Conservation (phyloP, 2,113 vertebrate species). For the Anguilla rostrata region DNA sequence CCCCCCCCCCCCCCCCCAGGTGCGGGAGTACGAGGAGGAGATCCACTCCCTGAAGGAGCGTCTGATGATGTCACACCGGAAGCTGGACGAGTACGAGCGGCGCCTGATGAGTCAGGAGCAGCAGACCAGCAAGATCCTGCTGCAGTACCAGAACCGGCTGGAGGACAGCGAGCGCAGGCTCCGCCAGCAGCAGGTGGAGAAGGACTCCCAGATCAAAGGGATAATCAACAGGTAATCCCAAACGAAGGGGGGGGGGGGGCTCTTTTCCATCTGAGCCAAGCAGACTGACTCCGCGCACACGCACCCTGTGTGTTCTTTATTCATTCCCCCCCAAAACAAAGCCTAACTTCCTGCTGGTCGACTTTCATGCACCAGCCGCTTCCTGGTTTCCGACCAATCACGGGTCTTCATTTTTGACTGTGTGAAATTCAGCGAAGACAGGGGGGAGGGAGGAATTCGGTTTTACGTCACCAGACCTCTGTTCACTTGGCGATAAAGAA, state of each 20-base stretch:
- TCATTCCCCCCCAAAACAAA: too few species aligned
- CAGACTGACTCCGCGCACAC: too few species aligned
- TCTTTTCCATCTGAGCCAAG: too few species aligned
- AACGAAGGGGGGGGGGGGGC: slow-evolving; percentile 20
- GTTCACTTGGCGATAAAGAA: too few species aligned
- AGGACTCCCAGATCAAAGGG: slow-evolving; percentile 95
- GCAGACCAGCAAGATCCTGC: slow-evolving; percentile 89
- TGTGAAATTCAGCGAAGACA: too few species aligned
- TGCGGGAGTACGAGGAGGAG: slow-evolving; percentile 93
- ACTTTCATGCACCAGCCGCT: too few species aligned
- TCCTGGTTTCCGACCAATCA: too few species aligned
- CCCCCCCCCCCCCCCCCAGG: slow-evolving; percentile 57
- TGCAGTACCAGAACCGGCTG: slow-evolving; percentile 90
- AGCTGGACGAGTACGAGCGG: slow-evolving; percentile 93
- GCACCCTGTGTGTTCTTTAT: too few species aligned
- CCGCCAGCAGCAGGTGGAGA: slow-evolving; percentile 88
- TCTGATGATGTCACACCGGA: slow-evolving; percentile 93
- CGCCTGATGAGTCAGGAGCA: slow-evolving; percentile 86
- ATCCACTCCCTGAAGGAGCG: slow-evolving; percentile 91
- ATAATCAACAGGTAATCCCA: slow-evolving; percentile 88
- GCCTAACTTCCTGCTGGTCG: too few species aligned
- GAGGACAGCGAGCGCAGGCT: slow-evolving; percentile 92
- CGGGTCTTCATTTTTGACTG: too few species aligned
- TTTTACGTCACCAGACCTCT: too few species aligned
- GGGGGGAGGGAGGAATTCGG: too few species aligned